Evolutionary conservation across 2,888 invertebrate species (phyloP).

Genomic region (Drepana falcataria): DNA sequence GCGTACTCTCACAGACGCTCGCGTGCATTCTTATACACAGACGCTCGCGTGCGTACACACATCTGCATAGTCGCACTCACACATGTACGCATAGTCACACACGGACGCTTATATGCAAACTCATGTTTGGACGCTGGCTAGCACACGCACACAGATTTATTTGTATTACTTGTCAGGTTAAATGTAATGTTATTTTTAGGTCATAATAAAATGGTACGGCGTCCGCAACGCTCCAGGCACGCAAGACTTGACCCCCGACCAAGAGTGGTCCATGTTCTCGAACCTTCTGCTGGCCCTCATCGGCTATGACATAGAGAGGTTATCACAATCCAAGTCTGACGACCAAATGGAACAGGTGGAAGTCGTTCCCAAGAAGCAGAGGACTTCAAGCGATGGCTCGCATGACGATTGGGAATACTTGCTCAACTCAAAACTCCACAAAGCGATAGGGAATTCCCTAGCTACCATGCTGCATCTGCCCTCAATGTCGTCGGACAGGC

Average conservation of each 20-base stretch:
- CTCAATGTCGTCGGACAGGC: constrained; percentile 17
- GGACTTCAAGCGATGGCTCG: constrained; percentile 86
- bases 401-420: constrained; percentile 91
- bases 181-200: constrained; percentile 29
- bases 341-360: constrained; percentile 53
- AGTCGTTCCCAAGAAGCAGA: constrained; percentile 85
- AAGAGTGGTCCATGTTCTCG: constrained; percentile 90
- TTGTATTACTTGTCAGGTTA: no score
- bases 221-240: constrained; percentile 92
- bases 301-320: constrained; percentile 84
- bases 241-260: constrained; percentile 84
- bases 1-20: no score
- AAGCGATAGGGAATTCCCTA: constrained; percentile 59
- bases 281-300: constrained; percentile 78
- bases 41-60: no score
- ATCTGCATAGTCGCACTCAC: no score
- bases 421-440: constrained; percentile 78
- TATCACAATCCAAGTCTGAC: constrained; percentile 67
- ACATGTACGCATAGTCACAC: no score
- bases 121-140: no score
- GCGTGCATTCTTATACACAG: no score
- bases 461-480: constrained; percentile 62
- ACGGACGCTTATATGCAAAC: no score
- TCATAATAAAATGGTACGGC: constrained; percentile 92
- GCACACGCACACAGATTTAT: no score